These are phyloP conservation scores for Halcyon malimbica DNA, from an alignment of 2,113 vertebrate genomes.

Conservation along the genomic window DNA sequence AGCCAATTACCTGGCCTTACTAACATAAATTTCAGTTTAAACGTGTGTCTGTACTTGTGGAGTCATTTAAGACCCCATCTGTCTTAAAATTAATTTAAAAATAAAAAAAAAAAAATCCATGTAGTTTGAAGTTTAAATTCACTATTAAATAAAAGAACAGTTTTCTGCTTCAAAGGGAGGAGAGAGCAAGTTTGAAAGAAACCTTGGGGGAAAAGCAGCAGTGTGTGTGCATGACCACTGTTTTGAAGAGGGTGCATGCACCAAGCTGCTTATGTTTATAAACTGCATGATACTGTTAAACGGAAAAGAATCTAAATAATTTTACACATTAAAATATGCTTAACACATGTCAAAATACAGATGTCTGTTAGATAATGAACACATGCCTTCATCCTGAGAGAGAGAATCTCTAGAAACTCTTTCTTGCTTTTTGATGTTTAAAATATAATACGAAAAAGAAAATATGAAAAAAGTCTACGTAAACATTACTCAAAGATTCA, in stretches of 20 bases:
- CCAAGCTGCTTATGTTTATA: neutral
- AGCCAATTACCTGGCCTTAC: neutral
- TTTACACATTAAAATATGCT: neutral
- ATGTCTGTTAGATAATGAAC: neutral
- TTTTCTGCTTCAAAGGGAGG: neutral
- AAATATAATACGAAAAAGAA: neutral
- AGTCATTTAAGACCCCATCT: neutral
- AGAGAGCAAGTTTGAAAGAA: neutral
- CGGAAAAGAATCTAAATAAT: neutral
- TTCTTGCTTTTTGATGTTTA: neutral
- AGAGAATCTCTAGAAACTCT: neutral
- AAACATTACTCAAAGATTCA: neutral
- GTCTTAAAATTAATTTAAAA: neutral
- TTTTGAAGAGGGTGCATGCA: neutral
- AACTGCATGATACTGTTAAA: neutral
- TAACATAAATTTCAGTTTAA: neutral
- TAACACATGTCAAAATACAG: neutral
- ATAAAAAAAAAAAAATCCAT: neutral
- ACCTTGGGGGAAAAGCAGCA: neutral
- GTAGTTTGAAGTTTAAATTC: neutral
- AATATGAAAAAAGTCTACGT: neutral
- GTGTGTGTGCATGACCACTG: neutral
- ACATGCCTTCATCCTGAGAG: neutral
- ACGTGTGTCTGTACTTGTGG: neutral
- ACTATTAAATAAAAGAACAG: neutral